These are phyloP conservation scores for Chaenogobius annularis DNA, from an alignment of 2,113 vertebrate species.

Conservation along the genomic window DNA sequence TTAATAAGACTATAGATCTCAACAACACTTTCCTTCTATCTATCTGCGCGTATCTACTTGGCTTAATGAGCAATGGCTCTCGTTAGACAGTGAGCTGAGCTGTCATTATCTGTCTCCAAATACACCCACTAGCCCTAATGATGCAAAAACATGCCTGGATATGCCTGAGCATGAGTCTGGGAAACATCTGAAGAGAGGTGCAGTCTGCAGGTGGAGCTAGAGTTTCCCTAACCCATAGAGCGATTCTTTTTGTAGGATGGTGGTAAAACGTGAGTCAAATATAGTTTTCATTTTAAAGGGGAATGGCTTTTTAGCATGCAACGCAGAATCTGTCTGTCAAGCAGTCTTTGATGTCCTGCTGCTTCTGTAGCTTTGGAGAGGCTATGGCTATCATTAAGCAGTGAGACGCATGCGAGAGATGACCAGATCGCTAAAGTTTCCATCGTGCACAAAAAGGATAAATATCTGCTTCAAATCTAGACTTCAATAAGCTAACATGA, in stretches of 20 bases:
- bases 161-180: constrained; percentile 44
- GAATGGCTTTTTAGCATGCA: constrained; percentile 67
- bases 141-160: constrained; percentile 65
- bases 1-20: constrained; percentile 49
- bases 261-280: constrained; percentile 19
- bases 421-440: constrained; percentile 55
- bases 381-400: constrained; percentile 63
- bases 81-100: constrained; percentile 55
- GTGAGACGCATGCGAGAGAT: constrained; percentile 59
- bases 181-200: constrained; percentile 56
- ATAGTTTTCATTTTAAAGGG: constrained; percentile 58
- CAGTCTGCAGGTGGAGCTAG: constrained; percentile 49
- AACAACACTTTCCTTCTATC: constrained; percentile 11
- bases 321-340: constrained; percentile 63
- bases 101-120: constrained; percentile 68
- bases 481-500: constrained; percentile 46
- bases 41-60: constrained; percentile 18
- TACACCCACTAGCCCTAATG: constrained; percentile 70
- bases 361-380: constrained; percentile 61
- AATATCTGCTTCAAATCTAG: constrained; percentile 30
- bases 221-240: constrained; percentile 35
- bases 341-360: constrained; percentile 69
- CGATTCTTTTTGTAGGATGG: constrained; percentile 18
- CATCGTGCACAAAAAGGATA: constrained; percentile 59
- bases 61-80: constrained; percentile 61